Evolutionary conservation across 2,797 vertebrate species (phyloP).

Genomic region (Lophotriccus pileatus): DNA sequence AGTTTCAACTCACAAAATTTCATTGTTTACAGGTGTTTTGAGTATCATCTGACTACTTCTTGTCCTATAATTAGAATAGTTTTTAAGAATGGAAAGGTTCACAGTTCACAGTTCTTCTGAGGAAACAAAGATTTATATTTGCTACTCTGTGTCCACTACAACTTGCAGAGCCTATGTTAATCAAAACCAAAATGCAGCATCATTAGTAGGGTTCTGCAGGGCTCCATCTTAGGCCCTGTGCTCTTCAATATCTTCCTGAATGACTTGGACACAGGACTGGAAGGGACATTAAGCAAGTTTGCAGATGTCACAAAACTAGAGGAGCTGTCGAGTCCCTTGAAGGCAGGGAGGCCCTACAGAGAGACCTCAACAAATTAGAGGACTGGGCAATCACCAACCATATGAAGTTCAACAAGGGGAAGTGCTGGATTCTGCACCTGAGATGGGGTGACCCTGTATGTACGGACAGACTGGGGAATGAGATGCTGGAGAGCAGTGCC

Average conservation of each 20-base stretch:
- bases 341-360: neutral
- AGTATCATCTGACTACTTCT: neutral
- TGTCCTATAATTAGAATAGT: neutral
- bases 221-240: neutral
- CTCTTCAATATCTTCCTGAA: neutral
- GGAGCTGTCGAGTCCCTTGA: neutral
- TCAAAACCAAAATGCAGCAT: neutral
- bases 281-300: neutral
- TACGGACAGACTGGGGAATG: neutral
- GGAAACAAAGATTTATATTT: neutral
- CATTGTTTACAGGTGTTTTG: neutral
- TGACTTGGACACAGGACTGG: neutral
- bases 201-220: neutral
- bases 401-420: neutral
- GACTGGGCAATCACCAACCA: neutral
- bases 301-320: neutral
- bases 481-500: neutral
- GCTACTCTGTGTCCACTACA: neutral
- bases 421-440: neutral
- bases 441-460: neutral
- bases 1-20: slow-evolving; percentile 32
- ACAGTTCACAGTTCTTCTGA: neutral
- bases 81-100: neutral
- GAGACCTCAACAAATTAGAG: neutral
- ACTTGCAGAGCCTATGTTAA: neutral